phyloP scores from a whole-genome alignment of 35 echinoderm and acorn worm species.

The Heliocidaris tuberculata region DNA sequence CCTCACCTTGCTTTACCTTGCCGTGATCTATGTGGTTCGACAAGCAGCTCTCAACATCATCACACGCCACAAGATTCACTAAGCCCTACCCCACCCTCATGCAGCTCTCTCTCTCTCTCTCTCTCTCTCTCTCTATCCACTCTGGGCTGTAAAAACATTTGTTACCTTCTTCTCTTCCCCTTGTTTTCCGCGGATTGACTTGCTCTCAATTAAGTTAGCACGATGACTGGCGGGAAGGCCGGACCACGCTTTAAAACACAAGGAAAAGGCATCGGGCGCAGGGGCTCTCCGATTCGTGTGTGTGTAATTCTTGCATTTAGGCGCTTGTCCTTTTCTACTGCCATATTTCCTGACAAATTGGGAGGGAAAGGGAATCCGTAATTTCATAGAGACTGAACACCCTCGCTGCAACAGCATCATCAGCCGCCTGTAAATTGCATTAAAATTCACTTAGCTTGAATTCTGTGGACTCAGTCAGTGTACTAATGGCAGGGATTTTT shows the following conservation, averaged over 20 bases:
- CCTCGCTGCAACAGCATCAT: slow-evolving; percentile 35
- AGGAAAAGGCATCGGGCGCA: slow-evolving; percentile 6
- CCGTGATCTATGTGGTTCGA: background rate
- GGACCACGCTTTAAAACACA: background rate
- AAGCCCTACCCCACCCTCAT: background rate
- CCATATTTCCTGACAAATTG: slow-evolving; percentile 54
- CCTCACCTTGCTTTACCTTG: background rate
- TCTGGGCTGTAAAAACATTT: slow-evolving; percentile 44
- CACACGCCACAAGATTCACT: slow-evolving; percentile 2
- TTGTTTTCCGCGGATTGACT: slow-evolving; percentile 33
- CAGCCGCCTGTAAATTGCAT: slow-evolving; percentile 52
- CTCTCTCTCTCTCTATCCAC: background rate
- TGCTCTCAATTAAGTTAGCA: slow-evolving; percentile 44
- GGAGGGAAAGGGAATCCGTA: slow-evolving; percentile 49
- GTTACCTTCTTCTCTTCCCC: slow-evolving; percentile 40
- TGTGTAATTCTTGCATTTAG: slow-evolving; percentile 3
- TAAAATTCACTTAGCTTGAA: slow-evolving; percentile 56
- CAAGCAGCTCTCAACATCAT: background rate
- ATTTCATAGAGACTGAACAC: slow-evolving; percentile 46
- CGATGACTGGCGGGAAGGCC: background rate
- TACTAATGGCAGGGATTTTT: slow-evolving; percentile 54
- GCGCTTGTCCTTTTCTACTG: slow-evolving; percentile 47
- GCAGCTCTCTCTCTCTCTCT: background rate
- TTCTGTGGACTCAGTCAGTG: slow-evolving; percentile 51
- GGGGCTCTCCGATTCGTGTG: background rate